These are phyloP conservation scores for Diabrotica undecimpunctata DNA, from an alignment of 1,140 invertebrate species.

Conservation along the genomic window DNA sequence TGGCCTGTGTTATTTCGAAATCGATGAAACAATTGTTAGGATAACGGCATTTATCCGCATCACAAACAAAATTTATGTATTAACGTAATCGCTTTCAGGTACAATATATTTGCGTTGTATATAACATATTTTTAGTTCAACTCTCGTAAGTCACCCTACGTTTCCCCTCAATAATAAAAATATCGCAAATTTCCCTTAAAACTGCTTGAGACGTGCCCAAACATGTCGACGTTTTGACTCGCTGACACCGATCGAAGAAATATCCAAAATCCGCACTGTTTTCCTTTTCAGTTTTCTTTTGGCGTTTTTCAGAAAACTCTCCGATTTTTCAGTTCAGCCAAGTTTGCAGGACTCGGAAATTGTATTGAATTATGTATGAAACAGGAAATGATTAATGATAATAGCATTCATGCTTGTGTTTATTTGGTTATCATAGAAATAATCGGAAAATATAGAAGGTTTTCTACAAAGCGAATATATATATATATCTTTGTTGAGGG, in stretches of 20 bases:
- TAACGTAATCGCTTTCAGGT: too few species aligned
- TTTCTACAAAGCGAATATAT: not conserved
- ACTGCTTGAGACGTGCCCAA: not conserved
- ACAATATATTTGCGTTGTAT: too few species aligned
- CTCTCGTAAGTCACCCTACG: too few species aligned
- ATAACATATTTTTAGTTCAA: too few species aligned
- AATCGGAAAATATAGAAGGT: not conserved
- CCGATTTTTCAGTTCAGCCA: not conserved
- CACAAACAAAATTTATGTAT: too few species aligned
- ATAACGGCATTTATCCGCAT: too few species aligned
- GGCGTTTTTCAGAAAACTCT: not conserved
- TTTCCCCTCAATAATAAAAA: too few species aligned
- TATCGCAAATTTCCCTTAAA: not conserved
- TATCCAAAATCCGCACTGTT: not conserved
- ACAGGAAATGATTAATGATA: not conserved
- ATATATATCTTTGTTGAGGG: not conserved
- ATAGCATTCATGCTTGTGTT: not conserved
- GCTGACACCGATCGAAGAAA: not conserved
- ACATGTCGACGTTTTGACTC: not conserved
- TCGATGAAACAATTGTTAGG: too few species aligned
- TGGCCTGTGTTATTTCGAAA: too few species aligned
- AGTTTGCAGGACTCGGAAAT: conserved; percentile 1
- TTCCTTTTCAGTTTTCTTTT: not conserved
- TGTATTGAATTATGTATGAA: conserved; percentile 3
- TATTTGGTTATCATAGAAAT: conserved; percentile 1